phyloP scores from a whole-genome alignment of 2,797 vertebrate species.

The Cynopterus sphinx region DNA sequence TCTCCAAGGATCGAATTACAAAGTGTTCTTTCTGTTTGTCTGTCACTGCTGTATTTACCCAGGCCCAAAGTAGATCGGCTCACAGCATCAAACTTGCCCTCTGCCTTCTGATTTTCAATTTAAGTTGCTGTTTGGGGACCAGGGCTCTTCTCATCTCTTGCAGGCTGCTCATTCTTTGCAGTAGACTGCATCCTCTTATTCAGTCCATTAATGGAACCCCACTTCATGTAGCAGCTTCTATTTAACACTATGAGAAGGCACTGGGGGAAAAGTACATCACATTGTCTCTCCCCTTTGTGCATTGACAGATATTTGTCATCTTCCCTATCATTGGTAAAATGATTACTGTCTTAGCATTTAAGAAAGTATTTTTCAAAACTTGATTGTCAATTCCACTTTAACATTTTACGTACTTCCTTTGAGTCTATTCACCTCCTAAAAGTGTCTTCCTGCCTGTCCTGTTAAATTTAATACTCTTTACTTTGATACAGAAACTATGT shows the following conservation, averaged over 20 bases:
- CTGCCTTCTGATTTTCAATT: not conserved
- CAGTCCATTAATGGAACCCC: not conserved
- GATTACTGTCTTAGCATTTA: not conserved
- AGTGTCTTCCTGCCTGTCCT: not conserved
- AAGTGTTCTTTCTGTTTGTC: not conserved
- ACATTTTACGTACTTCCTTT: not conserved
- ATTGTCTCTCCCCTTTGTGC: not conserved
- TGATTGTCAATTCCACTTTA: not conserved
- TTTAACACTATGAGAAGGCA: not conserved
- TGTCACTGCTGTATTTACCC: not conserved
- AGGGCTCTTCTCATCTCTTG: not conserved
- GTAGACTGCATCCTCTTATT: not conserved
- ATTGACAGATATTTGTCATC: not conserved
- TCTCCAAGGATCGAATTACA: constrained; percentile 44
- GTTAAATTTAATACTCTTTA: not conserved
- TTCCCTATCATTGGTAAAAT: not conserved
- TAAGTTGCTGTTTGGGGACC: not conserved
- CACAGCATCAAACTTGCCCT: not conserved
- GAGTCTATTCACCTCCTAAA: not conserved
- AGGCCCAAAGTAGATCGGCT: not conserved
- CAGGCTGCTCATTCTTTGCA: not conserved
- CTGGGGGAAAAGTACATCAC: not conserved
- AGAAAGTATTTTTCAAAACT: not conserved
- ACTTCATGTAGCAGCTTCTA: not conserved
- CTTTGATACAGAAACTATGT: not conserved